Evolutionary conservation across 2,888 invertebrate species (phyloP).

Genomic region (Leucophora obtusa): DNA sequence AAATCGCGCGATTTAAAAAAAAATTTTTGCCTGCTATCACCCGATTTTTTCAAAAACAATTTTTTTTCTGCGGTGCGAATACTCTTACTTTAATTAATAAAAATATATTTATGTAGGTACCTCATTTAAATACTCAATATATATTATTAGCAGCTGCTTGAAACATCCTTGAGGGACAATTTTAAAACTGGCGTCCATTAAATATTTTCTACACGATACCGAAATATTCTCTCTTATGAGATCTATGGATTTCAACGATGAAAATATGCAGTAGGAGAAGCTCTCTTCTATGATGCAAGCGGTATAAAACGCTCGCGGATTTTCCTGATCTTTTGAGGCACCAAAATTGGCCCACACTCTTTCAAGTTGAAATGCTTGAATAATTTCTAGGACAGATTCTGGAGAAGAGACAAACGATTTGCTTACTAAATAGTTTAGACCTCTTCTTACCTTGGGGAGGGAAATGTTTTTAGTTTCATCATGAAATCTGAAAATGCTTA

Average conservation of each 20-base stretch:
- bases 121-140: slow-evolving; percentile 1
- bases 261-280: neutral
- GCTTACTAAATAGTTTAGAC: no score
- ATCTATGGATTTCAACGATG: neutral
- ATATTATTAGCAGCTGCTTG: slow-evolving; percentile 10
- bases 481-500: neutral
- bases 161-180: slow-evolving; percentile 2
- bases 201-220: neutral
- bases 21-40: no score
- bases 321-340: neutral
- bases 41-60: no score
- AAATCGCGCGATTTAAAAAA: no score
- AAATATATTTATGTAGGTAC: no score
- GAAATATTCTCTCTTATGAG: neutral
- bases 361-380: neutral
- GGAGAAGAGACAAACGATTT: neutral
- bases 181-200: neutral
- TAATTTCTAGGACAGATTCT: neutral
- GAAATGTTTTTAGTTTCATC: neutral
- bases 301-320: neutral
- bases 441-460: neutral
- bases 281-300: neutral
- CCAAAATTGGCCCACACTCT: neutral
- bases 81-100: no score
- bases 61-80: no score